phyloP scores from a whole-genome alignment of 2,888 invertebrate species.

The Brenthis daphne region DNA sequence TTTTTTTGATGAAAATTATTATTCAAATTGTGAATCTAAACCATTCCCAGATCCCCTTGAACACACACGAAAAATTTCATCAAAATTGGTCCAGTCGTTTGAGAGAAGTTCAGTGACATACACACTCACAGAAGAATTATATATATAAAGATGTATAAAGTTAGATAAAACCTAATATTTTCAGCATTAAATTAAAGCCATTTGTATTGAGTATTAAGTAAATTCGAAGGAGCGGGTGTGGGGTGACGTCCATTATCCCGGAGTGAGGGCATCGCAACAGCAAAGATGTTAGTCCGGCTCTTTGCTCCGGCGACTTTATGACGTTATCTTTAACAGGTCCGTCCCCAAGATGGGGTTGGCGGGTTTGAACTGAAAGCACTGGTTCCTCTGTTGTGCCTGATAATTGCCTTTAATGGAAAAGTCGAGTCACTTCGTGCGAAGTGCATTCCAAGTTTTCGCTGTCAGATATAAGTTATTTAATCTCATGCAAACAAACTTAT shows the following conservation, averaged over 20 bases:
- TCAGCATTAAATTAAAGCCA: constrained; percentile 25
- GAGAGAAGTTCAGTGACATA: too few species aligned
- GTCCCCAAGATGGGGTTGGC: constrained; percentile 61
- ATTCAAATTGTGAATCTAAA: too few species aligned
- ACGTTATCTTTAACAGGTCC: constrained; percentile 81
- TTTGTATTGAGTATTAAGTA: constrained; percentile 39
- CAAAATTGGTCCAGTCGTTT: too few species aligned
- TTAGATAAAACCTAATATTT: neutral
- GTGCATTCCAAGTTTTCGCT: constrained; percentile 79
- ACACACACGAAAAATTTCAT: too few species aligned
- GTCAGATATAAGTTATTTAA: constrained; percentile 75
- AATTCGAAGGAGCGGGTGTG: constrained; percentile 41
- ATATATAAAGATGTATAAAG: too few species aligned
- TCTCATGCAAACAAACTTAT: constrained; percentile 62
- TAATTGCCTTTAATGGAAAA: constrained; percentile 82
- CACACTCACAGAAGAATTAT: too few species aligned
- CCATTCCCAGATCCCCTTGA: too few species aligned
- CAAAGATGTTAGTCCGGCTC: constrained; percentile 79
- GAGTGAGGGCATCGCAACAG: constrained; percentile 71
- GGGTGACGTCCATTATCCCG: constrained; percentile 70
- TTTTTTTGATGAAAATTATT: too few species aligned
- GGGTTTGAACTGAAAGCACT: constrained; percentile 58
- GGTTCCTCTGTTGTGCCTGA: constrained; percentile 76
- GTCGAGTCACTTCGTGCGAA: constrained; percentile 77
- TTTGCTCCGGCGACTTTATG: constrained; percentile 78